These are phyloP conservation scores for Chloroclysta siterata DNA, from an alignment of 2,888 invertebrate species.

Conservation along the genomic window DNA sequence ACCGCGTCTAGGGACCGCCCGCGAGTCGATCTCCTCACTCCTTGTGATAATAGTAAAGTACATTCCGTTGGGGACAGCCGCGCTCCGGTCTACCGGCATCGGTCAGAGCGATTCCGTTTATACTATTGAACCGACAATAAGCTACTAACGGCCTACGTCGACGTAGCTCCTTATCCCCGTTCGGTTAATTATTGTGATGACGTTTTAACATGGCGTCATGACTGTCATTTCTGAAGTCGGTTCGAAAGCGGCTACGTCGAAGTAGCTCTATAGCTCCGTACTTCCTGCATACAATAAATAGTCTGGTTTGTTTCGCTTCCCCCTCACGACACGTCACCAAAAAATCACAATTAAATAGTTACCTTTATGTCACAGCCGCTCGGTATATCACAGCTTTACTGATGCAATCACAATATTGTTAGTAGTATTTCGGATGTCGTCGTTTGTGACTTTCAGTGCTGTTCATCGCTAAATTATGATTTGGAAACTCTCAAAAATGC, in stretches of 20 bases:
- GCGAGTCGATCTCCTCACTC: constrained; percentile 55
- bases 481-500: constrained; percentile 8
- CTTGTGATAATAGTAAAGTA: constrained; percentile 81
- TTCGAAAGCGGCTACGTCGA: constrained; percentile 3
- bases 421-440: constrained; percentile 49
- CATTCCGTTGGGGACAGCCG: constrained; percentile 66
- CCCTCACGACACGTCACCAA: constrained; percentile 69
- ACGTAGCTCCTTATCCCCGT: constrained; percentile 3
- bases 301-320: constrained; percentile 52
- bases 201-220: background rate
- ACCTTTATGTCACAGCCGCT: constrained; percentile 81
- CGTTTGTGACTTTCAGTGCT: constrained; percentile 42
- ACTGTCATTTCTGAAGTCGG: background rate
- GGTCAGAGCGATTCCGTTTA: constrained; percentile 36
- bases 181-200: background rate
- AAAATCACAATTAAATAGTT: constrained; percentile 79
- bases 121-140: constrained; percentile 37
- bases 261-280: constrained; percentile 39
- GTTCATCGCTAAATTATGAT: constrained; percentile 29
- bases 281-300: constrained; percentile 15
- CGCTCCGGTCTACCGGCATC: constrained; percentile 34
- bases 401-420: constrained; percentile 75
- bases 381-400: constrained; percentile 82
- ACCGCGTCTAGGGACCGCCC: constrained; percentile 55
- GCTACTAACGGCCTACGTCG: constrained; percentile 12